Evolutionary conservation across 1,140 invertebrate genomes (phyloP).

Genomic region (Drosophila aff.): DNA sequence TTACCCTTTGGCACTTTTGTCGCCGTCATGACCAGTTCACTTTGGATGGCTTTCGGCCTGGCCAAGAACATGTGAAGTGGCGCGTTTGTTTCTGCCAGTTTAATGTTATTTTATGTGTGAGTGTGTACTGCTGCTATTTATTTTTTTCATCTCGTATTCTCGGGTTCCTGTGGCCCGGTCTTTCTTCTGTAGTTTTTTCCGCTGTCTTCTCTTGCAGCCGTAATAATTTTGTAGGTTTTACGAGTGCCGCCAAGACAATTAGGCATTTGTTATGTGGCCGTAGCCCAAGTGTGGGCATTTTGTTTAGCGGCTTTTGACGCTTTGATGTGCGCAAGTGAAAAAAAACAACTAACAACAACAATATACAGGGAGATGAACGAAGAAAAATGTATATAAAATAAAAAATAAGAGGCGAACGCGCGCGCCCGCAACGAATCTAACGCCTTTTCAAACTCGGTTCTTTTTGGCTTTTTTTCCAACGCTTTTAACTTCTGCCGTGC

Average conservation of each 20-base stretch:
- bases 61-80: slow-evolving; percentile 75
- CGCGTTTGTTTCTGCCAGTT: slow-evolving; percentile 63
- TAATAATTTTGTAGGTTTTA: slow-evolving; percentile 83
- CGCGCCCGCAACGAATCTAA: slow-evolving; percentile 79
- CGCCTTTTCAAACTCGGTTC: slow-evolving; percentile 76
- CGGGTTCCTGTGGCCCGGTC: slow-evolving; percentile 1
- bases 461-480: not conserved
- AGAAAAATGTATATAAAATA: slow-evolving; percentile 10
- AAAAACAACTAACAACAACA: slow-evolving; percentile 8
- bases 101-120: slow-evolving; percentile 34
- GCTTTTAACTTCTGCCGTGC: slow-evolving; percentile 60
- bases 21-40: slow-evolving; percentile 41
- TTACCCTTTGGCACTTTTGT: slow-evolving; percentile 81
- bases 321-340: slow-evolving; percentile 78
- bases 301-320: slow-evolving; percentile 77
- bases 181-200: slow-evolving; percentile 28
- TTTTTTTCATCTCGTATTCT: slow-evolving; percentile 21
- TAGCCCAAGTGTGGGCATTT: slow-evolving; percentile 78
- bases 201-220: slow-evolving; percentile 56
- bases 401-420: slow-evolving; percentile 38
- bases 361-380: slow-evolving; percentile 20
- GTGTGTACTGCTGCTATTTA: slow-evolving; percentile 14
- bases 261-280: slow-evolving; percentile 73
- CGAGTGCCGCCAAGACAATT: slow-evolving; percentile 82
- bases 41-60: slow-evolving; percentile 26